Percentiles rank a stretch among this genome's conserved stretches.
These are phyloP conservation scores for Monoplex corrugatus DNA, from an alignment of 2,888 invertebrate genomes.

Conservation along the genomic window DNA sequence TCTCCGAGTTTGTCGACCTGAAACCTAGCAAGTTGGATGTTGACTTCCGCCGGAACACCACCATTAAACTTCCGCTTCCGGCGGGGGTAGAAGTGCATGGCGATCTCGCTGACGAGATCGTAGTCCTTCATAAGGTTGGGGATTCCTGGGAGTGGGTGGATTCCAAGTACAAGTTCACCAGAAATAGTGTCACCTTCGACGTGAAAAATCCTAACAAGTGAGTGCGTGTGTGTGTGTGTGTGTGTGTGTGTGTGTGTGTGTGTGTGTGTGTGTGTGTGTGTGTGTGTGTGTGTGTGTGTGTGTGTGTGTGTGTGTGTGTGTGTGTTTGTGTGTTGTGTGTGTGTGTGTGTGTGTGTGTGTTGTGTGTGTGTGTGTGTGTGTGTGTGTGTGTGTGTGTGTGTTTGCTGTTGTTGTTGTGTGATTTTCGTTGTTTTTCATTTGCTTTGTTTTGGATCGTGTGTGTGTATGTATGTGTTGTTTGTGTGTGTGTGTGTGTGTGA, in stretches of 20 bases:
- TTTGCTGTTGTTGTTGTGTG: too few species aligned
- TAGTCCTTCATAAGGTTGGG: slow-evolving; percentile 69
- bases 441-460: too few species aligned
- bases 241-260: not conserved
- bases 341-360: too few species aligned
- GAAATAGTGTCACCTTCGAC: slow-evolving; percentile 76
- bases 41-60: slow-evolving; percentile 72
- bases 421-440: too few species aligned
- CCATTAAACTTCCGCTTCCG: slow-evolving; percentile 80
- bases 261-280: not conserved
- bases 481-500: too few species aligned
- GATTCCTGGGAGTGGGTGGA: slow-evolving; percentile 75
- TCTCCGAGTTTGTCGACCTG: slow-evolving; percentile 75
- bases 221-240: slow-evolving; percentile 65
- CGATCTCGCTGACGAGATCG: slow-evolving; percentile 60
- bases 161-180: slow-evolving; percentile 74
- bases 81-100: slow-evolving; percentile 67
- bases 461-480: too few species aligned
- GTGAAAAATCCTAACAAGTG: slow-evolving; percentile 64
- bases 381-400: too few species aligned
- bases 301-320: too few species aligned
- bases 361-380: too few species aligned
- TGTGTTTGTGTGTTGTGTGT: too few species aligned
- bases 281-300: not conserved
- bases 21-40: slow-evolving; percentile 59